Percentiles rank a stretch among this genome's conserved stretches.
Conservation (phyloP, 2,113 vertebrate genomes). For the Origma solitaria region DNA sequence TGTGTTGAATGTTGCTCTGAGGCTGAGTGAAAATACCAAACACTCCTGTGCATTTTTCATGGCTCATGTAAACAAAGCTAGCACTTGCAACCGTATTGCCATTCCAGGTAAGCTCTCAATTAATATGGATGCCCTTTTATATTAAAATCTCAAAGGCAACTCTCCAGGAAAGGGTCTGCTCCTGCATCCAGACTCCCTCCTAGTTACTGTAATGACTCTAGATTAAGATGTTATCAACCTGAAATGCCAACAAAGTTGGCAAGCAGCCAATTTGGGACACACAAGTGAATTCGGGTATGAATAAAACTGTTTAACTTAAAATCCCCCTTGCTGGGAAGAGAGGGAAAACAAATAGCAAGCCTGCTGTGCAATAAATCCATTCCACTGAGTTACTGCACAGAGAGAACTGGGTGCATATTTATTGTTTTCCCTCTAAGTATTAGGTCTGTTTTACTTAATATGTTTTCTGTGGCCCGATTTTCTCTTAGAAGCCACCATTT, state of each 20-base stretch:
- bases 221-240: conserved; percentile 48
- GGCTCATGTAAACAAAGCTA: background rate
- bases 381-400: background rate
- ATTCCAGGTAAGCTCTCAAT: background rate
- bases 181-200: background rate
- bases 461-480: background rate
- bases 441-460: background rate
- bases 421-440: conserved; percentile 2
- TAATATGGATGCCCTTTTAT: background rate
- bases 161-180: background rate
- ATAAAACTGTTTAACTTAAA: conserved; percentile 53
- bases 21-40: background rate
- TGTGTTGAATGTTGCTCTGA: background rate
- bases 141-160: background rate
- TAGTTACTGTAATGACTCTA: conserved; percentile 31
- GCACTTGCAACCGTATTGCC: background rate
- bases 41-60: background rate
- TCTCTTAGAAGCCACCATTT: background rate
- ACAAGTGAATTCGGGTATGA: background rate
- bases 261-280: conserved; percentile 44
- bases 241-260: conserved; percentile 44
- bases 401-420: background rate
- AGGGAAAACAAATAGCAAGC: conserved; percentile 31
- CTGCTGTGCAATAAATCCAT: conserved; percentile 19
- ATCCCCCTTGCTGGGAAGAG: background rate